These are phyloP conservation scores for Poecilia velifera DNA, from an alignment of 2,797 vertebrate genomes.

Conservation along the genomic window DNA sequence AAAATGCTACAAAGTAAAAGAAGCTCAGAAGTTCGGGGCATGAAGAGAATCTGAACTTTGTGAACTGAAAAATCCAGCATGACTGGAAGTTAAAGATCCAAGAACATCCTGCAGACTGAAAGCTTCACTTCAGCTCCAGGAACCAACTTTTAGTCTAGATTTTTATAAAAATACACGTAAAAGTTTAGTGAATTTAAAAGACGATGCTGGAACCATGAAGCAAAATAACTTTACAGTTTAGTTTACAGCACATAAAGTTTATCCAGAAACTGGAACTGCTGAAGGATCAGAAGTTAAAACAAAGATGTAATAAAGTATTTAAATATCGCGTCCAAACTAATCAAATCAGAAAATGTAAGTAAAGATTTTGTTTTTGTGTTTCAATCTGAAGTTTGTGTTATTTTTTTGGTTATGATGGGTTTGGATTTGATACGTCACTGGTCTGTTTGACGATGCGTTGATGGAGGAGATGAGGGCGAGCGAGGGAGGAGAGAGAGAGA, in stretches of 20 bases:
- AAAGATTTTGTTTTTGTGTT: not conserved
- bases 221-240: not conserved
- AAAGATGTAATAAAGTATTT: not conserved
- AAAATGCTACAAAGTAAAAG: too few relatives aligned
- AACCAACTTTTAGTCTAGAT: not conserved
- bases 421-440: not conserved
- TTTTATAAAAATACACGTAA: not conserved
- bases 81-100: not conserved
- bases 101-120: not conserved
- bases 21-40: too few relatives aligned
- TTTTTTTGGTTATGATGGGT: not conserved
- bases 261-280: not conserved
- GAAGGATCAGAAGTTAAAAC: not conserved
- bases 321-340: not conserved
- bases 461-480: conserved; percentile 20
- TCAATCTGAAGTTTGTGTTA: not conserved
- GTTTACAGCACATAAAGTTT: not conserved
- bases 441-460: conserved; percentile 1
- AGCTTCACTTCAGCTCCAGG: not conserved
- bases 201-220: not conserved
- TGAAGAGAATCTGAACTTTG: too few relatives aligned
- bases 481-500: not conserved
- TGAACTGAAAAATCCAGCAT: not conserved
- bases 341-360: not conserved
- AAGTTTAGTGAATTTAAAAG: not conserved